phyloP scores from a whole-genome alignment of 2,888 invertebrate genomes.

The Lysandra coridon region DNA sequence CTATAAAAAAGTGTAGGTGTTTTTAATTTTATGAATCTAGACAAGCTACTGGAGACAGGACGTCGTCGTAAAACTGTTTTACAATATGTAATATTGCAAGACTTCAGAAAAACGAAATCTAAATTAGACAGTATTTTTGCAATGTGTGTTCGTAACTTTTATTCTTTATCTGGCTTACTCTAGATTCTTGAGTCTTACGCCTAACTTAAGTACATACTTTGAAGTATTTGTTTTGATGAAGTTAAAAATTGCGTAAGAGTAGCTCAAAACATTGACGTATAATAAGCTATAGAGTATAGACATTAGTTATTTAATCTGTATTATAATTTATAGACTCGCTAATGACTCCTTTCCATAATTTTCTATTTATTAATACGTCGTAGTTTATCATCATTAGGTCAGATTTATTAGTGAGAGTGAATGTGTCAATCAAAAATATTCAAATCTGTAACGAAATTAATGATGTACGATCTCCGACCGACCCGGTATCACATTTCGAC shows the following conservation, averaged over 20 bases:
- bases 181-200: no score
- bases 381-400: conserved; percentile 28
- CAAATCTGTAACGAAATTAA: conserved; percentile 26
- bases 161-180: no score
- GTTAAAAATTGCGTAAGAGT: background rate
- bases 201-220: no score
- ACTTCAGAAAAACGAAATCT: no score
- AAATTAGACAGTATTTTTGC: no score
- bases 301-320: background rate
- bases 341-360: conserved; percentile 24
- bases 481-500: background rate
- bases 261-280: background rate
- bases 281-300: background rate
- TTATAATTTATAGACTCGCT: conserved; percentile 7
- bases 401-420: conserved; percentile 26
- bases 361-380: conserved; percentile 16
- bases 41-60: conserved; percentile 8
- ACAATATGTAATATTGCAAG: no score
- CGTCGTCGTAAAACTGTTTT: background rate
- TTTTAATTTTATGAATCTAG: conserved; percentile 3
- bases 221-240: no score
- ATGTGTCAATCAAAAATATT: conserved; percentile 30
- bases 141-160: no score
- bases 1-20: background rate
- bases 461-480: background rate